These are phyloP conservation scores for Pristionchus maxplancki DNA, from an alignment of 2,888 invertebrate species.

Conservation along the genomic window DNA sequence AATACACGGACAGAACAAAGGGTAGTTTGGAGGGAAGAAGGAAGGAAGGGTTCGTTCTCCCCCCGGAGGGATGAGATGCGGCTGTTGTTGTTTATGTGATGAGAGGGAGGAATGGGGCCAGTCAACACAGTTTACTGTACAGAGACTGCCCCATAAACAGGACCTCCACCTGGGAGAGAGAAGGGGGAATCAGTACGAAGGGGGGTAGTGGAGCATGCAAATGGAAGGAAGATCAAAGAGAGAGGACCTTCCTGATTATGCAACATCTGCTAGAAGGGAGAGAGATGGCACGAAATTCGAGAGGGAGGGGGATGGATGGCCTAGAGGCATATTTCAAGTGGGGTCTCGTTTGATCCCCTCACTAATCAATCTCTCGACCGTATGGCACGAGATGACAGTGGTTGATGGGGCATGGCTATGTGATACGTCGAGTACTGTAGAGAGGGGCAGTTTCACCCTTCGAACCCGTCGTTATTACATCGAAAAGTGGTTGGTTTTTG, in stretches of 20 bases:
- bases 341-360: neutral
- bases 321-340: conserved; percentile 23
- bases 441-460: neutral
- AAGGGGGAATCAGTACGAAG: neutral
- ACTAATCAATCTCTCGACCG: neutral
- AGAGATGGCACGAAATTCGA: conserved; percentile 37
- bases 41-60: neutral
- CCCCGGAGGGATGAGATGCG: neutral
- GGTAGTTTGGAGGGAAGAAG: neutral
- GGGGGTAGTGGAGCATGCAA: conserved; percentile 12
- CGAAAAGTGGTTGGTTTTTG: conserved; percentile 35
- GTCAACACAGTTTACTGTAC: conserved; percentile 15
- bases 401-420: neutral
- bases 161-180: neutral
- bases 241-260: conserved; percentile 7
- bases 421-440: neutral
- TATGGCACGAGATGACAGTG: neutral
- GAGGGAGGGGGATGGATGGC: neutral
- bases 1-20: neutral
- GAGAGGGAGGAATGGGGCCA: neutral
- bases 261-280: conserved; percentile 32
- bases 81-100: conserved; percentile 27
- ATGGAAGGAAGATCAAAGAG: conserved; percentile 16
- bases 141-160: neutral
- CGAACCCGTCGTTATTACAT: conserved; percentile 38